Conservation (phyloP, 1,140 invertebrate species). For the Mamestra configurata region DNA sequence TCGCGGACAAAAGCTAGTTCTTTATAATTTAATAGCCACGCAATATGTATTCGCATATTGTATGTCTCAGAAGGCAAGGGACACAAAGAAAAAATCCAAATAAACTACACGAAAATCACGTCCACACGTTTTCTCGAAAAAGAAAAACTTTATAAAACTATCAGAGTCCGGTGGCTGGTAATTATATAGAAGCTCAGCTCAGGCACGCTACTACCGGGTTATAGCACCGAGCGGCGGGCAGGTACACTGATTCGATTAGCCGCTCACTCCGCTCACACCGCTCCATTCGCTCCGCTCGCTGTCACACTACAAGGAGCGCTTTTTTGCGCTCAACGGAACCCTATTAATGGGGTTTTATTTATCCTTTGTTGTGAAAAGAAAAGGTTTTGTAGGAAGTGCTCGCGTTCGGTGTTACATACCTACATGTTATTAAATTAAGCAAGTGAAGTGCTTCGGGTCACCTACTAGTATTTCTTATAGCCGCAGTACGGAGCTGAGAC, state of each 20-base stretch:
- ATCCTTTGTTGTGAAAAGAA: slow-evolving; percentile 41
- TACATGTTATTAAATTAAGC: slow-evolving; percentile 21
- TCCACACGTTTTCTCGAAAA: neutral
- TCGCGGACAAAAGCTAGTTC: too few species aligned
- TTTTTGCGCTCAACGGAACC: slow-evolving; percentile 44
- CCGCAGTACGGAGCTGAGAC: too few species aligned
- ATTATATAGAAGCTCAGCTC: slow-evolving; percentile 21
- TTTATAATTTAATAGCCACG: too few species aligned
- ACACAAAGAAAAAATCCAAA: too few species aligned
- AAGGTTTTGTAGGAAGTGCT: neutral
- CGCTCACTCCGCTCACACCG: neutral
- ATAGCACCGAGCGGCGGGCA: neutral
- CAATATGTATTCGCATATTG: too few species aligned
- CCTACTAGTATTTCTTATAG: neutral
- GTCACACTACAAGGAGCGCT: slow-evolving; percentile 1
- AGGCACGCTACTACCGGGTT: slow-evolving; percentile 2
- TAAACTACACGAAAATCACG: neutral
- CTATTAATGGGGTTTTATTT: slow-evolving; percentile 48
- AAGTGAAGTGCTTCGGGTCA: neutral
- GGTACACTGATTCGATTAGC: slow-evolving; percentile 46
- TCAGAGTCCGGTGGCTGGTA: slow-evolving; percentile 4
- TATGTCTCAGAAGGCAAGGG: too few species aligned
- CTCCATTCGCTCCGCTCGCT: neutral
- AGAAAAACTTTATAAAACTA: neutral
- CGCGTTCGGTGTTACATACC: neutral